Evolutionary conservation across 2,888 invertebrate species (phyloP).

Genomic region (Dolichomitus sp.): DNA sequence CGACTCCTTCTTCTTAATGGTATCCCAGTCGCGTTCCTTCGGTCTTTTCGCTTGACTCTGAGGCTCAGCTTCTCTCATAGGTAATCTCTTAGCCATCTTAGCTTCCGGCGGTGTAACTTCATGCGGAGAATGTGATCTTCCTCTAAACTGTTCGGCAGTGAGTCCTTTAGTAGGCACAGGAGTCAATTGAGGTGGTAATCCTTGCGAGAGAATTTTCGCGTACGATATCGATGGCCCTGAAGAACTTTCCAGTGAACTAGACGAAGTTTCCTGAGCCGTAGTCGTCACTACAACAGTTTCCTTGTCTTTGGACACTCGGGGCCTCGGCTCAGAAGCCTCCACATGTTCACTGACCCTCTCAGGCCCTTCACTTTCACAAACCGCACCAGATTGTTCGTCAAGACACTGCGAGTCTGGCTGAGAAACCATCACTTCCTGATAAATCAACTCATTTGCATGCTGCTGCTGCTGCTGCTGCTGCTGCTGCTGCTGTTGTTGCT

Average conservation of each 20-base stretch:
- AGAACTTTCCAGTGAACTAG: slow-evolving; percentile 58
- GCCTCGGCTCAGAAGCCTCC: slow-evolving; percentile 7
- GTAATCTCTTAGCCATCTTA: slow-evolving; percentile 53
- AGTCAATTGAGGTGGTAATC: slow-evolving; percentile 85
- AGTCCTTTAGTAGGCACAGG: slow-evolving; percentile 78
- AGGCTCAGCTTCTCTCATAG: slow-evolving; percentile 39
- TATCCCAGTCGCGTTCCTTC: slow-evolving; percentile 75
- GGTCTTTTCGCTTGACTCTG: slow-evolving; percentile 48
- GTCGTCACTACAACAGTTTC: background rate
- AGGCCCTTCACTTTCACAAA: slow-evolving; percentile 3
- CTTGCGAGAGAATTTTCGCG: slow-evolving; percentile 91
- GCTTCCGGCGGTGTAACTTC: slow-evolving; percentile 71
- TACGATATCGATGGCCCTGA: slow-evolving; percentile 88
- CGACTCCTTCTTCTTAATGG: slow-evolving; percentile 74
- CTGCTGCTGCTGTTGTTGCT: too few species aligned
- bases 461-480: slow-evolving; percentile 60
- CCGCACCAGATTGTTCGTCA: slow-evolving; percentile 27
- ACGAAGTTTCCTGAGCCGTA: slow-evolving; percentile 29
- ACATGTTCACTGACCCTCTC: slow-evolving; percentile 15
- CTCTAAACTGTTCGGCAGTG: slow-evolving; percentile 46
- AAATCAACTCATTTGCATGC: slow-evolving; percentile 42
- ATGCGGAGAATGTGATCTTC: slow-evolving; percentile 71
- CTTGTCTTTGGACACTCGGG: background rate
- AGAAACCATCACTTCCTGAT: slow-evolving; percentile 21
- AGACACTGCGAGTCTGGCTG: slow-evolving; percentile 15